Evolutionary conservation across 2,113 vertebrate genomes (phyloP), one percentile per base, ranked within the genome.

Genomic region (Sitta europaea): DNA sequence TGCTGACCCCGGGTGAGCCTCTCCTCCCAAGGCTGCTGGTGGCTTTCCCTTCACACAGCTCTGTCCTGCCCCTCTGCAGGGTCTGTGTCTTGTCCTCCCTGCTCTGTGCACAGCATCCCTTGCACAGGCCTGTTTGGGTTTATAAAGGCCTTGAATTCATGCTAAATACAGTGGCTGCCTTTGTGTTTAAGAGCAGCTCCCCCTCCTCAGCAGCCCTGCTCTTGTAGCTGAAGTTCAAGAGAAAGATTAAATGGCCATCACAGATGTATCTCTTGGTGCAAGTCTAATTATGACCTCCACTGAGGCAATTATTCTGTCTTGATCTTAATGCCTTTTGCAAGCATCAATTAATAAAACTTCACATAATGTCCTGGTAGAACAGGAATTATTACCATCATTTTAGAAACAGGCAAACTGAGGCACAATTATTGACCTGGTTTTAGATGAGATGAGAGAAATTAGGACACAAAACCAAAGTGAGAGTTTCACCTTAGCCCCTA

Each of bases 301-400:
- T 47, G 47, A 95, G 59, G 75, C 86, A 96, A 92, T 94, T 95
- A 90, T 31, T 88, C 82, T 93, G 63, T 54, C 82, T 61, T 90
- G 84, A 87, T 93, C 90, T 78, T 82, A 82, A 68, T 90, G 88
- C 50, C 66, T 95, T 96, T 78, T 86, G 45, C 71, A 82, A 80
- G 73, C 35, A 51, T 83, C 92, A 94, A 77, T 96, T 97, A 95
- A 93, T 95, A 94, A 95, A 88, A 50, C 59, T 58, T 70, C 86
- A 88, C 82, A 55, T 58, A 68, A 79, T 90, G 88, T 95, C 58
- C 95, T 95, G 55, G 29, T 90, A 80, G 72, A 70, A 58, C 54
- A 77, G 47, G 67, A 92, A 45, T 94, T 65, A 90, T 81, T 87
- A 67, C 51, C 19, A 7, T 75, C 63, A 28, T 96, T 95, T 94